Conservation (phyloP, 2,113 vertebrate species). For the Istiophorus platypterus region DNA sequence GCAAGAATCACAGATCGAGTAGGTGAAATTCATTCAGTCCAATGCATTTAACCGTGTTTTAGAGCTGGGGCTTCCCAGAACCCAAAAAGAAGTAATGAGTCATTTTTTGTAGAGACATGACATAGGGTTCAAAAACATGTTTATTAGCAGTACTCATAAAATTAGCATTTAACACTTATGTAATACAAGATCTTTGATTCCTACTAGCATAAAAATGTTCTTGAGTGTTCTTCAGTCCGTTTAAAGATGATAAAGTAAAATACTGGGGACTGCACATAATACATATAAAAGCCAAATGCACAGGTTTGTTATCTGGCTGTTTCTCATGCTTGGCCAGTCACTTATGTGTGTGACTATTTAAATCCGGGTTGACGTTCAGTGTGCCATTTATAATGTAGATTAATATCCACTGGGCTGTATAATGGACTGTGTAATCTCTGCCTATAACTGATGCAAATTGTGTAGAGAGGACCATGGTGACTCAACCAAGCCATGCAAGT, state of each 20-base stretch:
- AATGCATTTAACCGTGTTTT: not conserved
- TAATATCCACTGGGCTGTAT: conserved; percentile 3
- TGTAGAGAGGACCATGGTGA: not conserved
- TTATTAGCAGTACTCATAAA: not conserved
- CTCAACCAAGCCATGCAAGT: conserved; percentile 37
- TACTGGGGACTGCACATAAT: not conserved
- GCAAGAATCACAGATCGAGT: not conserved
- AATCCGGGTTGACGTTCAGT: not conserved
- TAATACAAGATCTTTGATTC: no score
- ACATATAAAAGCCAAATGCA: not conserved
- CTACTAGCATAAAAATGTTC: no score
- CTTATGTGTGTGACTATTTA: not conserved
- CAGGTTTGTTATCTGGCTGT: not conserved
- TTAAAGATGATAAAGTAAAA: not conserved
- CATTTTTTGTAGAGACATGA: not conserved
- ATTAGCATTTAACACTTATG: not conserved
- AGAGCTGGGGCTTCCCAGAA: not conserved
- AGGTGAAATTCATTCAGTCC: conserved; percentile 17
- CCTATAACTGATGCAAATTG: conserved; percentile 18
- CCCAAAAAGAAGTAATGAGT: not conserved
- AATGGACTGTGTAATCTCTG: not conserved
- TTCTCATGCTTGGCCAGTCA: not conserved
- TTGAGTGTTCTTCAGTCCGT: no score
- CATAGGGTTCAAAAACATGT: conserved; percentile 1
- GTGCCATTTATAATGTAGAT: conserved; percentile 31